These are phyloP conservation scores for Eumeta japonica DNA, from an alignment of 1,140 invertebrate genomes.

Conservation along the genomic window DNA sequence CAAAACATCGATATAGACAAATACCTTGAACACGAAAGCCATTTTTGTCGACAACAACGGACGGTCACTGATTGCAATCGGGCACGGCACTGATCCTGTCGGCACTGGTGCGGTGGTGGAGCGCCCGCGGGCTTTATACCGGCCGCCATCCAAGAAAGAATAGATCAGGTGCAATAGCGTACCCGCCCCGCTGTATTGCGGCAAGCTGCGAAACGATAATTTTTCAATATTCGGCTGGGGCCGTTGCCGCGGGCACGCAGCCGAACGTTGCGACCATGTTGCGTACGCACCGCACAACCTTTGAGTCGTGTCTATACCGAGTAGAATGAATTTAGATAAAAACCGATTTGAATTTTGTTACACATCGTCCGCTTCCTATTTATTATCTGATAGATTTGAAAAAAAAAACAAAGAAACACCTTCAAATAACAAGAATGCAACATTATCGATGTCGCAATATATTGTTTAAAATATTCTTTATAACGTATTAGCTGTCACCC, in stretches of 20 bases:
- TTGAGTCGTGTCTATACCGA: too few relatives aligned
- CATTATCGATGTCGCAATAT: too few relatives aligned
- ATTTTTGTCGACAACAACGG: slow-evolving; percentile 19
- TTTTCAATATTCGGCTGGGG: slow-evolving; percentile 36
- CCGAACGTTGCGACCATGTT: slow-evolving; percentile 22
- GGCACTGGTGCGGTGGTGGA: slow-evolving; percentile 25
- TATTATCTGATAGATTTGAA: too few relatives aligned
- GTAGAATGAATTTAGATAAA: too few relatives aligned
- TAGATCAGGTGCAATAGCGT: slow-evolving; percentile 39
- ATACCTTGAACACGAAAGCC: slow-evolving; percentile 46
- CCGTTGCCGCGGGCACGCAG: slow-evolving; percentile 17
- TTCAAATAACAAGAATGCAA: too few relatives aligned
- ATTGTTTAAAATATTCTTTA: too few relatives aligned
- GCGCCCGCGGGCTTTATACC: slow-evolving; percentile 31
- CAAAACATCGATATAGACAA: slow-evolving; percentile 2
- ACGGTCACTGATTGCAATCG: too few relatives aligned
- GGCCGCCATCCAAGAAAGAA: slow-evolving; percentile 32
- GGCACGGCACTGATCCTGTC: slow-evolving; percentile 18
- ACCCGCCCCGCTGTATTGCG: slow-evolving; percentile 34
- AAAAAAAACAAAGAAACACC: too few relatives aligned
- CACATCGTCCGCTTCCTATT: too few relatives aligned
- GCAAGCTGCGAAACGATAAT: slow-evolving; percentile 53
- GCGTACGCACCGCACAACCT: too few relatives aligned
- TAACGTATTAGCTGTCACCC: too few relatives aligned
- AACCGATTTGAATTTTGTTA: too few relatives aligned